Evolutionary conservation across 1,140 invertebrate species (phyloP).

Genomic region (Brachionus angularis): DNA sequence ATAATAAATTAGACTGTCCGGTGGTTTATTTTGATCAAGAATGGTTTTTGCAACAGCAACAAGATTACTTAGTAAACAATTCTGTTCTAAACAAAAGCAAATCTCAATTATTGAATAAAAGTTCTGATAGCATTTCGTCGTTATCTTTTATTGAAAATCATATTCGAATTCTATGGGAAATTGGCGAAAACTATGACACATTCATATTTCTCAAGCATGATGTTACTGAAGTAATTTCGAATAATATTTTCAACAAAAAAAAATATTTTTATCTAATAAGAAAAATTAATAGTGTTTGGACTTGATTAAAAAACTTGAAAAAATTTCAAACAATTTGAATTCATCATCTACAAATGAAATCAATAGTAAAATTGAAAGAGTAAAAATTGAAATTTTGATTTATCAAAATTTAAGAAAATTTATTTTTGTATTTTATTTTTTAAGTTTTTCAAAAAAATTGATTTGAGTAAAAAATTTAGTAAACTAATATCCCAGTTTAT

Average conservation of each 20-base stretch:
- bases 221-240: conserved; percentile 2
- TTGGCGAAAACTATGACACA: conserved; percentile 36
- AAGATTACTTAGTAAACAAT: too few relatives aligned
- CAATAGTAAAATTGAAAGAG: conserved; percentile 32
- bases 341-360: conserved; percentile 35
- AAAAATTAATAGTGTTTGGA: conserved; percentile 20
- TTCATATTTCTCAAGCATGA: conserved; percentile 27
- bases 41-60: conserved; percentile 35
- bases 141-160: conserved; percentile 32
- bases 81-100: conserved; percentile 26
- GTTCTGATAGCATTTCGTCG: neutral
- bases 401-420: neutral
- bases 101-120: neutral
- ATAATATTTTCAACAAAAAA: too few relatives aligned
- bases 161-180: conserved; percentile 35
- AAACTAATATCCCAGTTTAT: conserved; percentile 35
- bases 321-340: neutral
- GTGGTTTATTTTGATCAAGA: conserved; percentile 36
- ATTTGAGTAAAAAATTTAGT: conserved; percentile 31
- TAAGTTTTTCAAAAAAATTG: conserved; percentile 39
- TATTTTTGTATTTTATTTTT: neutral
- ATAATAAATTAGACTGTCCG: conserved; percentile 34
- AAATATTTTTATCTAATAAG: too few relatives aligned
- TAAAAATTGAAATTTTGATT: neutral
- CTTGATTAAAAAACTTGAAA: conserved; percentile 16